Evolutionary conservation across 2,888 invertebrate genomes (phyloP).

Genomic region (Monochamus alternatus): DNA sequence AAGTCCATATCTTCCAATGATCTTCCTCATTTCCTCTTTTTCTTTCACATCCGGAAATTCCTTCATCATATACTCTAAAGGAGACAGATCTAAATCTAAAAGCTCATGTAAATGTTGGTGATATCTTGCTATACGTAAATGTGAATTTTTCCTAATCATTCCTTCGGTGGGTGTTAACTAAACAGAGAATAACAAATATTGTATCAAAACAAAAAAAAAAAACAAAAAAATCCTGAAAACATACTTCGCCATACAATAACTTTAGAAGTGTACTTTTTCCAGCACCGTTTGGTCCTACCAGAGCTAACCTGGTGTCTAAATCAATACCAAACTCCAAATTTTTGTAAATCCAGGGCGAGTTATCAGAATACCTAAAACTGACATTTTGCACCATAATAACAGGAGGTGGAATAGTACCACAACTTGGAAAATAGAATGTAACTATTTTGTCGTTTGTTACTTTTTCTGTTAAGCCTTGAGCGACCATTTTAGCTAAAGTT

Average conservation of each 20-base stretch:
- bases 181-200: constrained; percentile 52
- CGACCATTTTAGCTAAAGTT: constrained; percentile 99
- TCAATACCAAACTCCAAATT: constrained; percentile 99
- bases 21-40: constrained; percentile 98
- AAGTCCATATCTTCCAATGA: constrained; percentile 97
- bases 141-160: constrained; percentile 98
- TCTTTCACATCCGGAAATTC: constrained; percentile 98
- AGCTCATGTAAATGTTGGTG: constrained; percentile 99
- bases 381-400: constrained; percentile 99
- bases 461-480: constrained; percentile 96
- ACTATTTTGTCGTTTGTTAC: constrained; percentile 92
- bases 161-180: constrained; percentile 94
- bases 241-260: constrained; percentile 93
- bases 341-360: constrained; percentile 93
- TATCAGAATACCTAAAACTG: constrained; percentile 93
- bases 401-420: constrained; percentile 97
- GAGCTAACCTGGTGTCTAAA: constrained; percentile 93
- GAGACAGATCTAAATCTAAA: constrained; percentile 93
- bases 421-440: constrained; percentile 96
- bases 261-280: constrained; percentile 99
- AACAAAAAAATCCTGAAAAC: constrained; percentile 62
- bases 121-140: constrained; percentile 96
- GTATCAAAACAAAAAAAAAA: too few species aligned
- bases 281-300: constrained; percentile 98
- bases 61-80: constrained; percentile 98